Percentiles rank a stretch among this genome's conserved stretches.
phyloP scores from a whole-genome alignment of 2,888 invertebrate species.

The Callyntrura guangdongensis region DNA sequence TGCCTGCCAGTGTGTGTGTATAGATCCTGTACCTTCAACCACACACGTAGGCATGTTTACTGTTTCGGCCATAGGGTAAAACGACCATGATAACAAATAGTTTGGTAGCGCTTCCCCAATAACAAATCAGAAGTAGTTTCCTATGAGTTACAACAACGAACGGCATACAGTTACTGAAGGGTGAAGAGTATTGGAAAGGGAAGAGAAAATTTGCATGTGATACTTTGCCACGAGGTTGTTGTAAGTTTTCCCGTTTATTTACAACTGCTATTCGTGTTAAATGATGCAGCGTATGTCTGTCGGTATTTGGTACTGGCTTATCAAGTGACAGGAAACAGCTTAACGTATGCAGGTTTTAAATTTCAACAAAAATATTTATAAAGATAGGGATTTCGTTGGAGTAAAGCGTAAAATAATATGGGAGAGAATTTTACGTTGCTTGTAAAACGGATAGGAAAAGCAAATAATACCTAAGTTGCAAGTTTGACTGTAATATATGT shows the following conservation, averaged over 20 bases:
- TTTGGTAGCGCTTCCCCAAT: background rate
- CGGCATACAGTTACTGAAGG: background rate
- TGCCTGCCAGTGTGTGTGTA: background rate
- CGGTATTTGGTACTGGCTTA: background rate
- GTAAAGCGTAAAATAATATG: slow-evolving; percentile 1
- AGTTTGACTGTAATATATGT: background rate
- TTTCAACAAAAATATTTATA: slow-evolving; percentile 64
- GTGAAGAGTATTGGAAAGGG: background rate
- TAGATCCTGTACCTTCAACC: background rate
- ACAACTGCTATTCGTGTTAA: slow-evolving; percentile 8
- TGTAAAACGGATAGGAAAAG: slow-evolving; percentile 35
- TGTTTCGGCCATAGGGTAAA: slow-evolving; percentile 25
- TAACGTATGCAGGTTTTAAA: slow-evolving; percentile 31
- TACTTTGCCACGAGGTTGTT: slow-evolving; percentile 21
- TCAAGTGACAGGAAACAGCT: slow-evolving; percentile 43
- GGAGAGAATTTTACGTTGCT: slow-evolving; percentile 5
- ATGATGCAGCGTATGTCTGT: slow-evolving; percentile 38
- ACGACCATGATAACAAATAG: slow-evolving; percentile 6
- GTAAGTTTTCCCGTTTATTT: background rate
- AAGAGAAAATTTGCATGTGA: slow-evolving; percentile 31
- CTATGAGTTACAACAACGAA: slow-evolving; percentile 8
- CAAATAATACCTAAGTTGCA: slow-evolving; percentile 5
- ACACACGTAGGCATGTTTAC: background rate
- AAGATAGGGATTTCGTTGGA: slow-evolving; percentile 27
- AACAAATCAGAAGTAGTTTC: background rate